A percentile compares a stretch with the other conserved stretches of the same genome.
phyloP scores from a whole-genome alignment of 2,113 vertebrate species.

The Heptranchias perlo region DNA sequence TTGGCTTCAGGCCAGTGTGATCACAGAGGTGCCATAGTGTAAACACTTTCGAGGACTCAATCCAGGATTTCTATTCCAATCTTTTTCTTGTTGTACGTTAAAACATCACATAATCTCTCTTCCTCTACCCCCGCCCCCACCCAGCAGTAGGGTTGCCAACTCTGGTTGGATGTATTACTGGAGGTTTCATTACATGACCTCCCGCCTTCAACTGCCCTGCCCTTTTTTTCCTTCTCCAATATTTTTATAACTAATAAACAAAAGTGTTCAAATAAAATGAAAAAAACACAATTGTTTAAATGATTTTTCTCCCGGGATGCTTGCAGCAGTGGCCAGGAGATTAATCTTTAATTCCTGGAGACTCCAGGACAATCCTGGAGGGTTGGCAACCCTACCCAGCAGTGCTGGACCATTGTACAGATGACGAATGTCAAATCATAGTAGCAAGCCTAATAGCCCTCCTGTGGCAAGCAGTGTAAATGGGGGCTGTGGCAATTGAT shows the following conservation, averaged over 20 bases:
- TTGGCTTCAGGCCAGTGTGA: constrained; percentile 10
- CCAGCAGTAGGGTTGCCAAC: background rate
- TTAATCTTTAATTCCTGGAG: background rate
- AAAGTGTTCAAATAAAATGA: background rate
- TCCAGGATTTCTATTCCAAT: background rate
- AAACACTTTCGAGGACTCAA: background rate
- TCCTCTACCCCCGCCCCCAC: no score
- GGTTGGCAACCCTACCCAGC: background rate
- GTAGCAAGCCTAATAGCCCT: background rate
- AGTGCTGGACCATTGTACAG: background rate
- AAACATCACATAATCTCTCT: background rate
- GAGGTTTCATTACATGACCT: background rate
- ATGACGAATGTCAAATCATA: background rate
- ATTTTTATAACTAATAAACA: background rate
- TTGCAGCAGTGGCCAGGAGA: background rate
- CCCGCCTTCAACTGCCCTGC: background rate
- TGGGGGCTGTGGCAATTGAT: background rate
- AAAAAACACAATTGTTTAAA: background rate
- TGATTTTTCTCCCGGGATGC: background rate
- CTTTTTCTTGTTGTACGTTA: background rate
- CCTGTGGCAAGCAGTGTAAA: background rate
- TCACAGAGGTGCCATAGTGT: background rate
- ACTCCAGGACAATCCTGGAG: background rate
- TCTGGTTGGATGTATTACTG: background rate
- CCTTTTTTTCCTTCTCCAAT: background rate